Evolutionary conservation across 2,888 invertebrate genomes (phyloP).

Genomic region (Adineta ricciae): DNA sequence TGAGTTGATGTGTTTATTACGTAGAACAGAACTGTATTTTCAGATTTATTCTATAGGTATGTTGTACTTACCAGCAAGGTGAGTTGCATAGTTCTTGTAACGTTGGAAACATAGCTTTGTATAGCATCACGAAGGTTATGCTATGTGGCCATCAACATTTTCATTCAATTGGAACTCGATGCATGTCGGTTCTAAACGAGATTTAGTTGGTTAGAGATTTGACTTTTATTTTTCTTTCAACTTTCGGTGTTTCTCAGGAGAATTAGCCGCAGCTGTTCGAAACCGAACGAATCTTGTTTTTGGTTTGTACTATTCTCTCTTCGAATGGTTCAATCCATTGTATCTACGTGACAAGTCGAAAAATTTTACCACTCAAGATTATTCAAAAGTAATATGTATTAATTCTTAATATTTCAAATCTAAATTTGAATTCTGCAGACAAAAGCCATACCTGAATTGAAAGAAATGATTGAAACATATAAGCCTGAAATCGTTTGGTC

Average conservation of each 20-base stretch:
- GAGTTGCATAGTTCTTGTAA: background rate
- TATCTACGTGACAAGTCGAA: conserved; percentile 42
- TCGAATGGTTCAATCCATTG: conserved; percentile 51
- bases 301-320: conserved; percentile 50
- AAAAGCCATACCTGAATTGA: conserved; percentile 58
- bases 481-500: conserved; percentile 49
- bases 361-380: conserved; percentile 57
- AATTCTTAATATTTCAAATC: background rate
- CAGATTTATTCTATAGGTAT: background rate
- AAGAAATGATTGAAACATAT: conserved; percentile 55
- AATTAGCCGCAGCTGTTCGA: conserved; percentile 61
- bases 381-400: conserved; percentile 55
- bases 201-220: conserved; percentile 59
- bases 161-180: conserved; percentile 74
- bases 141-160: conserved; percentile 69
- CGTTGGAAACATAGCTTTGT: conserved; percentile 61
- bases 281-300: conserved; percentile 56
- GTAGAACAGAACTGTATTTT: background rate
- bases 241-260: conserved; percentile 56
- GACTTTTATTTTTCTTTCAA: conserved; percentile 36
- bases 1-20: conserved; percentile 51
- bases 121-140: conserved; percentile 78
- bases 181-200: conserved; percentile 66
- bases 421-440: conserved; percentile 36
- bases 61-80: background rate